A percentile compares a stretch with the other conserved stretches of the same genome.
phyloP scores from a whole-genome alignment of 2,113 vertebrate genomes.

The Leptobrachium leishanense region DNA sequence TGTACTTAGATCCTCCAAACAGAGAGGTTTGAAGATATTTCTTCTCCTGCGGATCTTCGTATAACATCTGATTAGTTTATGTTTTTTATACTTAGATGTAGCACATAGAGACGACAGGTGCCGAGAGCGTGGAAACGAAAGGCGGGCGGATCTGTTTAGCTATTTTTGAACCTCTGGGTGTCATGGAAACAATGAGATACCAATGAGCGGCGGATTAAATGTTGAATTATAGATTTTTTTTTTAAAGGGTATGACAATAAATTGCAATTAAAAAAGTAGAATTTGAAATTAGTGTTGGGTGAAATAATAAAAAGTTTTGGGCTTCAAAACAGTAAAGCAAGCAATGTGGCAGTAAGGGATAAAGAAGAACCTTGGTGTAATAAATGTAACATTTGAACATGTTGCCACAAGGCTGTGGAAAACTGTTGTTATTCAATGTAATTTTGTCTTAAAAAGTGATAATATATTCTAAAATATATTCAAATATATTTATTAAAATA shows the following conservation, averaged over 20 bases:
- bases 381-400: too few relatives aligned
- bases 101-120: background rate
- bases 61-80: background rate
- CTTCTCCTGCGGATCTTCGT: background rate
- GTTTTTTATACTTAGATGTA: slow-evolving; percentile 14
- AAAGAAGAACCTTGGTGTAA: too few relatives aligned
- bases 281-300: background rate
- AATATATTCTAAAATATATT: too few relatives aligned
- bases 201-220: slow-evolving; percentile 9
- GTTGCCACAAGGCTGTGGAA: too few relatives aligned
- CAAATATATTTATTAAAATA: too few relatives aligned
- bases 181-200: slow-evolving; percentile 36
- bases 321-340: background rate
- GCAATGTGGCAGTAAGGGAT: background rate
- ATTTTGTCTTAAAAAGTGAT: too few relatives aligned
- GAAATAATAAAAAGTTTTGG: background rate
- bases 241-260: background rate
- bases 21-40: too few relatives aligned
- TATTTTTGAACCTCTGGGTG: slow-evolving; percentile 35
- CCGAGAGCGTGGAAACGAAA: background rate
- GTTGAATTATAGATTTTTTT: slow-evolving; percentile 8
- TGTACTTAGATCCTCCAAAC: too few relatives aligned
- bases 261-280: background rate
- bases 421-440: too few relatives aligned
- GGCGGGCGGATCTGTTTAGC: slow-evolving; percentile 4